Percentiles rank a stretch among this genome's conserved stretches.
Conservation (phyloP, 2,888 invertebrate species). For the Eupelmus urozonus region DNA sequence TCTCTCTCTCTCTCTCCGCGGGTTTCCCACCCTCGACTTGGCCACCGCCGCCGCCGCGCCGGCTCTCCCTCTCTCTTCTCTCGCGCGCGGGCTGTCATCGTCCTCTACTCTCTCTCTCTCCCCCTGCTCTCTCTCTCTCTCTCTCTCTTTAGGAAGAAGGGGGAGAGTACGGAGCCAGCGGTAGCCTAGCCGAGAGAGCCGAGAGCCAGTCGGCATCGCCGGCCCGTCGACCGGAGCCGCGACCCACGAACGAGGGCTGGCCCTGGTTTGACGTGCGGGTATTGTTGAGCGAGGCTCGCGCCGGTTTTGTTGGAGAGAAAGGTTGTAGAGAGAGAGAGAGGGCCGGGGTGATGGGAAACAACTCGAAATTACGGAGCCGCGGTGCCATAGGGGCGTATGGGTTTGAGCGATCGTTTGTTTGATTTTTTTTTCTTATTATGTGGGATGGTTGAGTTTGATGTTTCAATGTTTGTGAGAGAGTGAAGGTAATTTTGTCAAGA, state of each 20-base stretch:
- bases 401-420: no score
- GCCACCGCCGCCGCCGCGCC: no score
- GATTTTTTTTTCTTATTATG: no score
- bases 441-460: no score
- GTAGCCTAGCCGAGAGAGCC: conserved; percentile 36
- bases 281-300: not conserved
- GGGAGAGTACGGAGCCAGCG: not conserved
- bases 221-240: conserved; percentile 31
- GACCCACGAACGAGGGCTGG: conserved; percentile 11
- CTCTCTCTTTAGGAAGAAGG: conserved; percentile 16
- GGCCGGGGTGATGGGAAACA: not conserved
- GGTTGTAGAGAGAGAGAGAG: no score
- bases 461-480: no score
- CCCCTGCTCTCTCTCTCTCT: conserved; percentile 32
- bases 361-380: not conserved
- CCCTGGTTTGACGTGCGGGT: no score
- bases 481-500: no score
- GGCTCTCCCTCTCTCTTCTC: conserved; percentile 39
- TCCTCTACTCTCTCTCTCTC: conserved; percentile 33
- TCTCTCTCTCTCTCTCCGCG: conserved; percentile 21
- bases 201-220: conserved; percentile 44
- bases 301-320: no score
- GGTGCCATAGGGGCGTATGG: no score
- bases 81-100: conserved; percentile 18
- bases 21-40: conserved; percentile 35